Conservation (phyloP, 2,888 invertebrate species). For the Drosophila picticornis region DNA sequence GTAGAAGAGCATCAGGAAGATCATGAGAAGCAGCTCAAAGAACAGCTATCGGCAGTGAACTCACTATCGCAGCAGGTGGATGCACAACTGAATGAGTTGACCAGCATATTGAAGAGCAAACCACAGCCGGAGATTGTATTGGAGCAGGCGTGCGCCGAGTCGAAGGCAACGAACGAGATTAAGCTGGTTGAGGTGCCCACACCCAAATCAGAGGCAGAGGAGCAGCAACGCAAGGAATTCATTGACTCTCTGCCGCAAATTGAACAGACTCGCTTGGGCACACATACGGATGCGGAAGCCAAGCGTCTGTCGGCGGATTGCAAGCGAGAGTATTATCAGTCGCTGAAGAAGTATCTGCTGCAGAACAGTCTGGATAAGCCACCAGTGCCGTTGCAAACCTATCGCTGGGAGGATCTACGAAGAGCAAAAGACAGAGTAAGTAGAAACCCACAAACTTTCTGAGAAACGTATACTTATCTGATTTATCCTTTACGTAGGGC, state of each 20-base stretch:
- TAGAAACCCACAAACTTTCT: not conserved
- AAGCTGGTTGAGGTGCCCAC: constrained; percentile 79
- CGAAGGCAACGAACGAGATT: constrained; percentile 43
- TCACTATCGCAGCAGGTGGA: constrained; percentile 77
- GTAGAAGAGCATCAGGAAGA: constrained; percentile 58
- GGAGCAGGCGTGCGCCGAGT: constrained; percentile 35
- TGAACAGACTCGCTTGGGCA: constrained; percentile 52
- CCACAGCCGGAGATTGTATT: constrained; percentile 63
- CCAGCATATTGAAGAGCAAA: constrained; percentile 78
- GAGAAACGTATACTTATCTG: not conserved
- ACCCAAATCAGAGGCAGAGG: constrained; percentile 81
- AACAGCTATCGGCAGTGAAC: constrained; percentile 55
- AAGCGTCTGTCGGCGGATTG: constrained; percentile 81
- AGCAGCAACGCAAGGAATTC: constrained; percentile 81
- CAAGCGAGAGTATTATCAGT: constrained; percentile 84
- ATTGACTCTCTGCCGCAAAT: constrained; percentile 84
- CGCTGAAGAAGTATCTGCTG: constrained; percentile 83
- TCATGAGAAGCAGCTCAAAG: constrained; percentile 55
- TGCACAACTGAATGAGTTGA: constrained; percentile 80
- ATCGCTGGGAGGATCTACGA: constrained; percentile 92
- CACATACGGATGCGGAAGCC: constrained; percentile 71
- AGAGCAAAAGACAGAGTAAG: constrained; percentile 87
- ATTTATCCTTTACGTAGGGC: constrained; percentile 85
- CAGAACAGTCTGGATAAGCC: constrained; percentile 85
- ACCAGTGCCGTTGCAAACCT: constrained; percentile 91